Conservation (phyloP, 2,113 vertebrate genomes). For the Salvator merianae region DNA sequence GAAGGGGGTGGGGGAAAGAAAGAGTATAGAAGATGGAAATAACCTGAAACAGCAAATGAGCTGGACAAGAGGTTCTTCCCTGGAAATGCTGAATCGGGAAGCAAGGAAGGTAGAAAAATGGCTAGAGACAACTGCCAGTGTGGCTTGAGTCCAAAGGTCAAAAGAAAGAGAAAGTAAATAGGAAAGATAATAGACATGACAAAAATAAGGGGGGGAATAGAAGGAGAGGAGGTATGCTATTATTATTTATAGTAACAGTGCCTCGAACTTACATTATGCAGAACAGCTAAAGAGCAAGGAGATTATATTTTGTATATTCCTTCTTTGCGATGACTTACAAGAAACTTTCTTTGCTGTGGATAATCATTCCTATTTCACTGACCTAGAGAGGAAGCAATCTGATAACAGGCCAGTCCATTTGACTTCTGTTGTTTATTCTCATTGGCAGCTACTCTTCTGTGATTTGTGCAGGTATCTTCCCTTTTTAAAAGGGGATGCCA, state of each 20-base stretch:
- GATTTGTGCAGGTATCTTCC: background rate
- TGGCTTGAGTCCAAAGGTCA: background rate
- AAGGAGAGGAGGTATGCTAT: background rate
- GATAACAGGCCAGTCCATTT: background rate
- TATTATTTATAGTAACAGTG: background rate
- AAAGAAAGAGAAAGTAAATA: background rate
- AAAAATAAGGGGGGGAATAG: too few relatives aligned
- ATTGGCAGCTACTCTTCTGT: background rate
- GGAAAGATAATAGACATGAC: background rate
- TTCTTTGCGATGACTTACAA: background rate
- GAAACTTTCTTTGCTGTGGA: background rate
- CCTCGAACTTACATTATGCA: background rate
- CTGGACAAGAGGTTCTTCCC: slow-evolving; percentile 18
- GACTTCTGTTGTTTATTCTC: background rate
- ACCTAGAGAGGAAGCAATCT: background rate
- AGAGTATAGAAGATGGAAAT: slow-evolving; percentile 32
- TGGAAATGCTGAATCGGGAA: background rate
- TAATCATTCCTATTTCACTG: background rate
- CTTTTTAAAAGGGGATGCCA: background rate
- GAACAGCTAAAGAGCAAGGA: background rate
- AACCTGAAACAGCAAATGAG: background rate
- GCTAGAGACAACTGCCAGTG: background rate
- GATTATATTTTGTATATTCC: background rate
- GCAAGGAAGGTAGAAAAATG: background rate
- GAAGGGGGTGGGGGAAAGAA: background rate